Conservation (phyloP, 2,888 invertebrate species). For the Matsumyia berberina region DNA sequence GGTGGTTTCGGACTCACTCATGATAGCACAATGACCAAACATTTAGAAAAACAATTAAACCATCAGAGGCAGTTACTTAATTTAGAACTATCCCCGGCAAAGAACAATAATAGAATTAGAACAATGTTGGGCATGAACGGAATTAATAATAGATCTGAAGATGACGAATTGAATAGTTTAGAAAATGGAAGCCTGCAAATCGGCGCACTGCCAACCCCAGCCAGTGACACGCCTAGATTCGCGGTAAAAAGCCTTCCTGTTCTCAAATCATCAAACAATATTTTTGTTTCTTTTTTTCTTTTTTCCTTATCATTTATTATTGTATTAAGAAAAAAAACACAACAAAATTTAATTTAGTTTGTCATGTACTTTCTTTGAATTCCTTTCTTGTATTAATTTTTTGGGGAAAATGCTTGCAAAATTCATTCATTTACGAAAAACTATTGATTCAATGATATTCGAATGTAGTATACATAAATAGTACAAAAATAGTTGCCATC, state of each 20-base stretch:
- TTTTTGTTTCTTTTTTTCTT: conserved; percentile 31
- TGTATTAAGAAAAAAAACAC: conserved; percentile 48
- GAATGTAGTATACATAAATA: not conserved
- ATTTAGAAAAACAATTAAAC: conserved; percentile 84
- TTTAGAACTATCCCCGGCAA: conserved; percentile 84
- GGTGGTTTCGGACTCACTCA: conserved; percentile 81
- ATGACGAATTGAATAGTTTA: conserved; percentile 82
- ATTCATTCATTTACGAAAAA: not conserved
- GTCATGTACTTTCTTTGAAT: conserved; percentile 58
- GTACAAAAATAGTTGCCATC: conserved; percentile 14
- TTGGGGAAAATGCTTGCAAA: conserved; percentile 47
- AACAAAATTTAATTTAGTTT: conserved; percentile 64
- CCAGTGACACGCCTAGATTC: conserved; percentile 84
- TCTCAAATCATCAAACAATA: conserved; percentile 71
- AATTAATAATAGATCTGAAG: conserved; percentile 81
- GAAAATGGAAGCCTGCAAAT: conserved; percentile 83
- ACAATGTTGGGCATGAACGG: conserved; percentile 84
- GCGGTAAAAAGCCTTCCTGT: conserved; percentile 82
- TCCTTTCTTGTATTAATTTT: conserved; percentile 47
- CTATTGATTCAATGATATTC: not conserved
- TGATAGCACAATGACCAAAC: conserved; percentile 84
- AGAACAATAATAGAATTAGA: conserved; percentile 84
- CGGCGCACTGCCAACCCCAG: conserved; percentile 84
- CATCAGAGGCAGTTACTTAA: conserved; percentile 84
- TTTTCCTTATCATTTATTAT: conserved; percentile 38